Base-by-base conservation (phyloP, 2,888 invertebrate species). In the Drosophila ustulata region DNA sequence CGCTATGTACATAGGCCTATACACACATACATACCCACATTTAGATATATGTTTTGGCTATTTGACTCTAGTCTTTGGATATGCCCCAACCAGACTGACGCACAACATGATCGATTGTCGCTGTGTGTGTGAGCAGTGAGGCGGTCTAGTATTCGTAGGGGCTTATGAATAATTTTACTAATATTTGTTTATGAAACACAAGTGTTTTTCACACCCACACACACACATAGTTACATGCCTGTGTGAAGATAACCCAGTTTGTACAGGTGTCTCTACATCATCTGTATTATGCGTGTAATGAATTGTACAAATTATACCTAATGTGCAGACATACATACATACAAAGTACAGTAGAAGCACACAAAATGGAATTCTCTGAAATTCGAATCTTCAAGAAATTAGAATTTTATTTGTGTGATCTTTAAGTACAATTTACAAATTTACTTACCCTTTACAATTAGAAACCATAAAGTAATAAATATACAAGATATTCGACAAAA, bases 181-280 rank as follows among this genome's bases (percentile, higher is more conserved):
- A 85, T 85, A 85, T 83, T 83, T 88, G 68, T 75, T 73, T 52
- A 69, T 55, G 78, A 72, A 80, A 80, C 87, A 86, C 89, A 84
- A 86, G 89, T 88, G 83, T 88, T 82, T 88, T 85, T 55, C 80
- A 77, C 82, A 85, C 82, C 71, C 79, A 55, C 37, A 25, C 30
- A 52, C 45, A 65, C 32, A 49, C 32, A 53, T 28, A 39, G 52
- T 46, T 70, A 58, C 59, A 43, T 46, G 56, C 34, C 13, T 28
- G 39, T 50, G 51, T 67, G 57, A 65, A 71, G 83, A 86, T 88
- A 86, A 74, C 89, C 89, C 87, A 88, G 78, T 84, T 84, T 84
- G 78, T 49, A 80, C 84, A 84, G 76, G 84, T 84, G 84, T 80
- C 63, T 30, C 30, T 30, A 6, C 30, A 30, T 30, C 30, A 7